Evolutionary conservation across 2,888 invertebrate genomes (phyloP).

Genomic region (Clivina fossor): DNA sequence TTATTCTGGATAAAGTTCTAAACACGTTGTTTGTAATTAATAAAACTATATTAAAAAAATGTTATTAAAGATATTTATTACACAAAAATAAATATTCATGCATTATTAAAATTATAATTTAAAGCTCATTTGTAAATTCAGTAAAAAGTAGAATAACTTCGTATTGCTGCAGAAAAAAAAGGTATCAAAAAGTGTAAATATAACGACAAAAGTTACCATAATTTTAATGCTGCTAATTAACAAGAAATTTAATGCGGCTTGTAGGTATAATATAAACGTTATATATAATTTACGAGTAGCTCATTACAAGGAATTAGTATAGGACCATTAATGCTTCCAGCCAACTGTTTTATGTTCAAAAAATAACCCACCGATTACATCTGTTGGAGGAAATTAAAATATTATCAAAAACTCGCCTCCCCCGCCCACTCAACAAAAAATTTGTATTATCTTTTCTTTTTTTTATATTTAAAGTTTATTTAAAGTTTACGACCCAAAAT

Average conservation of each 20-base stretch:
- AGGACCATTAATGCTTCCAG: slow-evolving; percentile 10
- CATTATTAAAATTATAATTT: no score
- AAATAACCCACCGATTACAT: slow-evolving; percentile 1
- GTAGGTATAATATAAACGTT: slow-evolving; percentile 18
- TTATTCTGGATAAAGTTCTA: no score
- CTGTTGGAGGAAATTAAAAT: slow-evolving; percentile 6
- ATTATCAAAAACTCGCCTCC: slow-evolving; percentile 7
- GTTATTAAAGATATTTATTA: no score
- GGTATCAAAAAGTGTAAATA: slow-evolving; percentile 7
- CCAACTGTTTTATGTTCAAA: slow-evolving; percentile 2
- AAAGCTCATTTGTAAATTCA: no score
- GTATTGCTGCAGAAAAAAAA: no score
- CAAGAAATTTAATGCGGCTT: slow-evolving; percentile 20
- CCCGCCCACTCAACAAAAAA: background rate
- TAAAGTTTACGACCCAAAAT: no score
- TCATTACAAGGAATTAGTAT: slow-evolving; percentile 26
- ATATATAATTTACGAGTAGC: slow-evolving; percentile 24
- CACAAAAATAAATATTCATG: no score
- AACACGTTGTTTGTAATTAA: no score
- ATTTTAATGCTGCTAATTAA: slow-evolving; percentile 19
- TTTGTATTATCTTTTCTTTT: background rate
- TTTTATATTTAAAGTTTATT: no score
- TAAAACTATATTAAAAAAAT: no score
- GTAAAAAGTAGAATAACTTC: no score
- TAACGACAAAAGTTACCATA: slow-evolving; percentile 13